Evolutionary conservation across 2,797 vertebrate genomes (phyloP).

Genomic region (Sparus aurata): DNA sequence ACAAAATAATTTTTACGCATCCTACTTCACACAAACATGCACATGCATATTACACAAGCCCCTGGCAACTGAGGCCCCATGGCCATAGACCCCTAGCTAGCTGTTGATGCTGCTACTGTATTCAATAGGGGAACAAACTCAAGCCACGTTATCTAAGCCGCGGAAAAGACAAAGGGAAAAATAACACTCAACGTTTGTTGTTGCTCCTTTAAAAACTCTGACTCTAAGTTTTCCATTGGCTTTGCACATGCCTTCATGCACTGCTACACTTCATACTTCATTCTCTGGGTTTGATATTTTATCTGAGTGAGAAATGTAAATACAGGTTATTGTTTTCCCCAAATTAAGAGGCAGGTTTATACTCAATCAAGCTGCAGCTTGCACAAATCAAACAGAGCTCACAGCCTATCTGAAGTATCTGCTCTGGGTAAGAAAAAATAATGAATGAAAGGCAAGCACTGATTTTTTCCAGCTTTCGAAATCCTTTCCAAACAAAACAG

Average conservation of each 20-base stretch:
- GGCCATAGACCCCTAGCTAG: conserved; percentile 20
- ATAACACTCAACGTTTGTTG: conserved; percentile 34
- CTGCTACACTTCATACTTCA: conserved; percentile 23
- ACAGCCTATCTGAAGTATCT: conserved; percentile 51
- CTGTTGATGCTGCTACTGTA: conserved; percentile 54
- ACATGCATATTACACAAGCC: conserved; percentile 18
- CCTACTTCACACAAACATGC: conserved; percentile 33
- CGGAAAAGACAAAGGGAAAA: conserved; percentile 42
- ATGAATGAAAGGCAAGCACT: conserved; percentile 58
- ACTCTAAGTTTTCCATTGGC: conserved; percentile 39
- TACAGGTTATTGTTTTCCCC: conserved; percentile 66
- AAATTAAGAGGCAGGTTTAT: conserved; percentile 74
- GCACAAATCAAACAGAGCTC: conserved; percentile 61
- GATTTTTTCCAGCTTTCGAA: conserved; percentile 71
- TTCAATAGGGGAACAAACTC: conserved; percentile 28
- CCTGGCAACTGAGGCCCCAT: conserved; percentile 13
- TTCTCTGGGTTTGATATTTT: conserved; percentile 59
- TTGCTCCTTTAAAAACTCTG: conserved; percentile 28
- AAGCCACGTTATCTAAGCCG: conserved; percentile 32
- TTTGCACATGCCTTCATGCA: conserved; percentile 32
- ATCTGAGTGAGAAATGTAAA: conserved; percentile 70
- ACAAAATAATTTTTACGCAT: conserved; percentile 47
- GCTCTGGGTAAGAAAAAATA: conserved; percentile 44
- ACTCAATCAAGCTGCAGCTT: conserved; percentile 67
- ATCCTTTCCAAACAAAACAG: conserved; percentile 69